These are phyloP conservation scores for Aphelinus atriplicis DNA, from an alignment of 1,140 invertebrate species.

Conservation along the genomic window DNA sequence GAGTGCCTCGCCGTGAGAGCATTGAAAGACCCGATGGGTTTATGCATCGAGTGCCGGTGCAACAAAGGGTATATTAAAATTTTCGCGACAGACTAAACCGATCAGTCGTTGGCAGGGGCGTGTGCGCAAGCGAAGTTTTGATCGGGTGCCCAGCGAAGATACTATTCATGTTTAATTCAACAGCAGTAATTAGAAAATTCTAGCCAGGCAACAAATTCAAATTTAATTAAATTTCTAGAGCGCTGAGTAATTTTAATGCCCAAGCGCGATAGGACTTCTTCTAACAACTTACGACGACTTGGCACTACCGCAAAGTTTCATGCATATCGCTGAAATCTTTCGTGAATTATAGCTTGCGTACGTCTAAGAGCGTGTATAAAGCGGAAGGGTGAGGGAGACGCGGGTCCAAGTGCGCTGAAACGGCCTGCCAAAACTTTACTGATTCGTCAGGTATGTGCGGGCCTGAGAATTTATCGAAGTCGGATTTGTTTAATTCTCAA, in stretches of 20 bases:
- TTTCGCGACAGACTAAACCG: too few relatives aligned
- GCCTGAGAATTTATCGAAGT: background rate
- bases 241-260: slow-evolving; percentile 21
- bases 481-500: slow-evolving; percentile 3
- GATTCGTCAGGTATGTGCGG: slow-evolving; percentile 16
- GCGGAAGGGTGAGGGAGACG: background rate
- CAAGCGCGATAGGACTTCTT: background rate
- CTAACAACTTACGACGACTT: background rate
- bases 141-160: too few relatives aligned
- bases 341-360: slow-evolving; percentile 14
- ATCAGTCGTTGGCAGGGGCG: too few relatives aligned
- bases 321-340: slow-evolving; percentile 25
- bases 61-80: too few relatives aligned
- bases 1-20: too few relatives aligned
- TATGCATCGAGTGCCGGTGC: too few relatives aligned
- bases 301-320: slow-evolving; percentile 1
- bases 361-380: background rate
- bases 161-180: background rate
- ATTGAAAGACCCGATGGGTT: too few relatives aligned
- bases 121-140: too few relatives aligned
- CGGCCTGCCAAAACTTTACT: slow-evolving; percentile 19
- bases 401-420: background rate
- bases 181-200: background rate
- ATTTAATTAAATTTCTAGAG: slow-evolving; percentile 16
- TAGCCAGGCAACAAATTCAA: background rate